Percentiles rank a stretch among this genome's conserved stretches.
Conservation (phyloP, 2,888 invertebrate genomes). For the Cantharis flavilabris region DNA sequence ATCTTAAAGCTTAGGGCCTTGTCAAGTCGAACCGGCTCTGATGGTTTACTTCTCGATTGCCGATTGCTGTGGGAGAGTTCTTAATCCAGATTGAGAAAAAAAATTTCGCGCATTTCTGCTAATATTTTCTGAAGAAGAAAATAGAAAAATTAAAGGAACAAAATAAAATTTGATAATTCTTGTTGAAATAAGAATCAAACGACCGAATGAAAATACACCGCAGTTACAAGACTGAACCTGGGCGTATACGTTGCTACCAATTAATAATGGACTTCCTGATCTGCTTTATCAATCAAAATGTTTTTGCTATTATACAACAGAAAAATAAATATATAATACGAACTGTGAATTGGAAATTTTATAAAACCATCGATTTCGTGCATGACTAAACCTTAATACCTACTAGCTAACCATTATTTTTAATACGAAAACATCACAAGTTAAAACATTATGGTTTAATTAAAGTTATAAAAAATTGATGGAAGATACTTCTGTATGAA, state of each 20-base stretch:
- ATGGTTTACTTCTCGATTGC: no score
- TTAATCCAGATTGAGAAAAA: no score
- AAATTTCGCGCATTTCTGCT: no score
- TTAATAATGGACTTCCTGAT: not conserved
- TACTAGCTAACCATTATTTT: not conserved
- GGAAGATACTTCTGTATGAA: not conserved
- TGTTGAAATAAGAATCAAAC: no score
- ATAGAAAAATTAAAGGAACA: no score
- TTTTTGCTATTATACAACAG: not conserved
- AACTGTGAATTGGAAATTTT: not conserved
- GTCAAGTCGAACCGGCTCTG: no score
- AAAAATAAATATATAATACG: not conserved
- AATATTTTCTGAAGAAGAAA: no score
- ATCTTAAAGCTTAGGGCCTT: no score
- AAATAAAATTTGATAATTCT: no score
- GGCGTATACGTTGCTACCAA: not conserved
- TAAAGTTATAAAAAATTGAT: not conserved
- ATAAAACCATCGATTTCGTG: not conserved
- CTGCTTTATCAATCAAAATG: not conserved
- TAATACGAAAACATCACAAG: not conserved
- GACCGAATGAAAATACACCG: no score
- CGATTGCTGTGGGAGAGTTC: no score
- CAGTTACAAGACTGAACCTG: no score
- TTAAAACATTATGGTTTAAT: not conserved
- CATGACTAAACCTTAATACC: not conserved